phyloP scores from a whole-genome alignment of 2,797 vertebrate genomes.

The Poeciliopsis paucimaculata region DNA sequence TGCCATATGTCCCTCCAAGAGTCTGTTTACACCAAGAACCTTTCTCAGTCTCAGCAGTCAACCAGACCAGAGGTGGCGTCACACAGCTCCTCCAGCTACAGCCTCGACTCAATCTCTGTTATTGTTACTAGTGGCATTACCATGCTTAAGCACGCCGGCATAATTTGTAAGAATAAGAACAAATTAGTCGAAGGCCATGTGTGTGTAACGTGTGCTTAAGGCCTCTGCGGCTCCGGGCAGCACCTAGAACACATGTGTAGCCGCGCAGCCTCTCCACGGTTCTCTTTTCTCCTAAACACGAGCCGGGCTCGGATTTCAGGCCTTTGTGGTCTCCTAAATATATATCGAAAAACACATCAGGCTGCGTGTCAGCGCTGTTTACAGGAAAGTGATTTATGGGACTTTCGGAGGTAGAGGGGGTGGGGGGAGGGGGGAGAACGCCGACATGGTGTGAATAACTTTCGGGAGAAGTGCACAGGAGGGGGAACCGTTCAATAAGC shows the following conservation, averaged over 20 bases:
- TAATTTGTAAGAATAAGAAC: slow-evolving; percentile 73
- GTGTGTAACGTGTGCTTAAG: slow-evolving; percentile 58
- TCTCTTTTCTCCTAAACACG: slow-evolving; percentile 63
- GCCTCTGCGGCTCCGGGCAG: slow-evolving; percentile 17
- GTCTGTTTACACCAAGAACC: slow-evolving; percentile 60
- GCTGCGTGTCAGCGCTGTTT: slow-evolving; percentile 83
- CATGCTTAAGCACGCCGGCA: slow-evolving; percentile 64
- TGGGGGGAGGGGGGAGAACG: slow-evolving; percentile 39
- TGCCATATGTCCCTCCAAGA: slow-evolving; percentile 40
- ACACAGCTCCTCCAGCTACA: slow-evolving; percentile 41
- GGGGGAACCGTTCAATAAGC: slow-evolving; percentile 56
- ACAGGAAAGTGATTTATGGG: slow-evolving; percentile 86
- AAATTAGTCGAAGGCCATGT: slow-evolving; percentile 69
- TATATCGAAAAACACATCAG: slow-evolving; percentile 84
- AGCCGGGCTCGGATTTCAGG: slow-evolving; percentile 76
- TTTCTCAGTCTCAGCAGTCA: slow-evolving; percentile 39
- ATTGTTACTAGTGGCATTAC: slow-evolving; percentile 73
- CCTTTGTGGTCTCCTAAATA: slow-evolving; percentile 77
- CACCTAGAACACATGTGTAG: slow-evolving; percentile 61
- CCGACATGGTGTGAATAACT: slow-evolving; percentile 64
- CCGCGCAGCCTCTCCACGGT: slow-evolving; percentile 56
- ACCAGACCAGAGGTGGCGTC: slow-evolving; percentile 50
- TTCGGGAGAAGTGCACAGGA: slow-evolving; percentile 49
- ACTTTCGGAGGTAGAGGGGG: slow-evolving; percentile 66
- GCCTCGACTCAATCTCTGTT: slow-evolving; percentile 56